Evolutionary conservation across 2,888 invertebrate species (phyloP).

Genomic region (Phania funesta): DNA sequence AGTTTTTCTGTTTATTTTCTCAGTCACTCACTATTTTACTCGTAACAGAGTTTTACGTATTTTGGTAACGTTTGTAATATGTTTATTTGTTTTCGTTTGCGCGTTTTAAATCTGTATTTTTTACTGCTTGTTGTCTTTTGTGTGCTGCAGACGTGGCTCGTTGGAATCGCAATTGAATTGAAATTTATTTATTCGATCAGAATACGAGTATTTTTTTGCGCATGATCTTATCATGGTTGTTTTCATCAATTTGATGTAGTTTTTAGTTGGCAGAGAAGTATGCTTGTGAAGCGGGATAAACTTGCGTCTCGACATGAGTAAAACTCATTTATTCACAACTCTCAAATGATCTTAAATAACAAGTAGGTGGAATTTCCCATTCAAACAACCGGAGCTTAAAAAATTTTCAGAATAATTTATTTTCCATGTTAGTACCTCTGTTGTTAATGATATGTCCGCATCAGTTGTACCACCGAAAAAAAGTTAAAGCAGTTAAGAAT

Average conservation of each 20-base stretch:
- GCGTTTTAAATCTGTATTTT: not conserved
- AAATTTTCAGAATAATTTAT: no score
- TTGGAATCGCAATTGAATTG: slow-evolving; percentile 57
- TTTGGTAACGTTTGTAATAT: slow-evolving; percentile 50
- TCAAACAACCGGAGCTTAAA: no score
- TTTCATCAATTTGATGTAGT: slow-evolving; percentile 18
- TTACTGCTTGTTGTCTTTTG: slow-evolving; percentile 7
- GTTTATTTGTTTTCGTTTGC: slow-evolving; percentile 43
- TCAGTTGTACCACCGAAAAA: no score
- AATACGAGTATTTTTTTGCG: slow-evolving; percentile 62
- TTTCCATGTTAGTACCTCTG: no score
- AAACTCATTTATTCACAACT: not conserved
- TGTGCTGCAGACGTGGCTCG: slow-evolving; percentile 1
- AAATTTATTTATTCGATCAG: slow-evolving; percentile 62
- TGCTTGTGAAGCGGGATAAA: not conserved
- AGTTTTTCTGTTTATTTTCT: slow-evolving; percentile 22
- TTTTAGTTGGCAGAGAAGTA: slow-evolving; percentile 3
- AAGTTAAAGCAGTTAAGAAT: no score
- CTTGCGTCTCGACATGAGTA: not conserved
- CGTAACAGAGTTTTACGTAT: slow-evolving; percentile 49
- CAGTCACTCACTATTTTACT: slow-evolving; percentile 17
- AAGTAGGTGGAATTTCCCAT: no score
- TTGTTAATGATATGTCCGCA: no score
- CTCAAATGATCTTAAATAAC: no score
- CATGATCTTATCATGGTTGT: slow-evolving; percentile 56